These are phyloP conservation scores for Lytechinus variegatus DNA, from an alignment of 35 echinoderm and acorn worm species.

Conservation along the genomic window DNA sequence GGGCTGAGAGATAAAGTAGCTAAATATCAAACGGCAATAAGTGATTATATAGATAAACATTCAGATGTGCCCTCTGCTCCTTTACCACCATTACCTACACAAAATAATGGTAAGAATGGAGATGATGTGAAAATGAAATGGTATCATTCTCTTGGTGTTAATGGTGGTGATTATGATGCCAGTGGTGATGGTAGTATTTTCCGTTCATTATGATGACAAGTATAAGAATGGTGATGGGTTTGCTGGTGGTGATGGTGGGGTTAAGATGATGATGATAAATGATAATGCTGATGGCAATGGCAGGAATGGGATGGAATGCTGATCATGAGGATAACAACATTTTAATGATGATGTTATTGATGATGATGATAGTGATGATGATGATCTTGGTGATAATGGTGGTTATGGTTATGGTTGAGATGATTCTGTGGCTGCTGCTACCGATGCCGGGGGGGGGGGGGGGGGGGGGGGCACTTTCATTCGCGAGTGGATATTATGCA, in stretches of 20 bases:
- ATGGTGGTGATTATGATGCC: neutral
- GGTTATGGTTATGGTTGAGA: neutral
- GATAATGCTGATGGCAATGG: neutral
- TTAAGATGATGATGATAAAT: neutral
- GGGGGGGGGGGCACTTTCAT: too few relatives aligned
- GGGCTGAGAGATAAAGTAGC: neutral
- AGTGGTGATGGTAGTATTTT: neutral
- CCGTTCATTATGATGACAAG: neutral
- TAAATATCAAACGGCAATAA: neutral
- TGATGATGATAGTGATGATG: neutral
- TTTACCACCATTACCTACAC: slow-evolving; percentile 32
- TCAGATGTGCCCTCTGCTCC: neutral
- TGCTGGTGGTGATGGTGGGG: neutral
- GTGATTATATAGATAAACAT: slow-evolving; percentile 13
- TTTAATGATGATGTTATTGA: neutral
- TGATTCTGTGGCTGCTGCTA: too few relatives aligned
- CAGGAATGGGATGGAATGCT: neutral
- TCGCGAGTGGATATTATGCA: too few relatives aligned
- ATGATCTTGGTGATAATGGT: neutral
- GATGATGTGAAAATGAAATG: neutral
- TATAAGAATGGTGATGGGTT: neutral
- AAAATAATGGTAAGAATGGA: neutral
- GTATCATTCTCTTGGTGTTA: too few relatives aligned
- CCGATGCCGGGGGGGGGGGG: too few relatives aligned
- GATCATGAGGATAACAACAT: neutral